A percentile compares a stretch with the other conserved stretches of the same genome.
phyloP scores from a whole-genome alignment of 2,797 vertebrate genomes.

The Cirrhinus mrigala region DNA sequence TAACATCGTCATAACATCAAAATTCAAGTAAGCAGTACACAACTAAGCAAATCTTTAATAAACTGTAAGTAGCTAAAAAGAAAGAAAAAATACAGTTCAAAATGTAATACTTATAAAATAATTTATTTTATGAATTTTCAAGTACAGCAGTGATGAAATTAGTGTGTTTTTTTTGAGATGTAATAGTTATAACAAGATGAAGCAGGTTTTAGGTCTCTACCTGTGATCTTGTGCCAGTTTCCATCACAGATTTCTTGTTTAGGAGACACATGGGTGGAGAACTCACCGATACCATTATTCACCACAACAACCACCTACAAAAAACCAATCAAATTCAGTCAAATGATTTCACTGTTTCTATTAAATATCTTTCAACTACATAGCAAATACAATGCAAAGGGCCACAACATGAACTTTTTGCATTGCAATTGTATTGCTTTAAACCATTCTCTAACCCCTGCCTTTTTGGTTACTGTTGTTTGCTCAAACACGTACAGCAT shows the following conservation, averaged over 20 bases:
- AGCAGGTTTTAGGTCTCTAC: slow-evolving; percentile 70
- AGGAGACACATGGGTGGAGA: slow-evolving; percentile 85
- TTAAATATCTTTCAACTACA: background rate
- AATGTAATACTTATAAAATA: background rate
- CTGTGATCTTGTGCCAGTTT: slow-evolving; percentile 90
- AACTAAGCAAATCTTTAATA: too few relatives aligned
- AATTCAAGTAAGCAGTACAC: background rate
- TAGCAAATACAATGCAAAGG: background rate
- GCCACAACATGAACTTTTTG: background rate
- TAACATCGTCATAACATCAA: background rate
- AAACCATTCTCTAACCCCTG: background rate
- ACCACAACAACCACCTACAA: slow-evolving; percentile 87
- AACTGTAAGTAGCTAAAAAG: too few relatives aligned
- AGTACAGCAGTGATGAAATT: background rate
- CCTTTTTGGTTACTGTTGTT: background rate
- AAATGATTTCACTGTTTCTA: background rate
- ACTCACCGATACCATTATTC: slow-evolving; percentile 85
- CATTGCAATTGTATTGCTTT: background rate
- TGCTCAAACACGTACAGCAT: background rate
- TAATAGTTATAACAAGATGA: background rate
- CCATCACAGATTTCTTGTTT: slow-evolving; percentile 87
- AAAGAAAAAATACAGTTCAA: background rate
- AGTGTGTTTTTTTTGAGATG: too few relatives aligned
- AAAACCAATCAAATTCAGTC: background rate
- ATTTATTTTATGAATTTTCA: background rate